Conservation (phyloP, 2,113 vertebrate species). For the Lonchura striata region DNA sequence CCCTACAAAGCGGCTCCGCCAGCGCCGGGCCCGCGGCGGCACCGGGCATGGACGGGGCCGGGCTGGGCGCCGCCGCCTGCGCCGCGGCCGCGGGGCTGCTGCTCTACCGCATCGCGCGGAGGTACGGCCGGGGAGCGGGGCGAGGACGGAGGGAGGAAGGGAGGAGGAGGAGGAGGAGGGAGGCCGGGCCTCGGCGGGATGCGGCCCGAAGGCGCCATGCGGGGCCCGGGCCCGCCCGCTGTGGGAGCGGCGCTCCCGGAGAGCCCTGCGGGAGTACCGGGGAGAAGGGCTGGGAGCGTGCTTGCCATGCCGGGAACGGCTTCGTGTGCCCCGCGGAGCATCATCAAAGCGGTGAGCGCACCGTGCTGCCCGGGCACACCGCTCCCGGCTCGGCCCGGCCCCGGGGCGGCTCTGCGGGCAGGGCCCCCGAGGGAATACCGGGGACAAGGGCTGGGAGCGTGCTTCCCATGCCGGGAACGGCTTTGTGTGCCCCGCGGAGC, state of each 20-base stretch:
- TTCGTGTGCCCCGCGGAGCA: neutral
- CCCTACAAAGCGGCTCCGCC: constrained; percentile 57
- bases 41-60: constrained; percentile 78
- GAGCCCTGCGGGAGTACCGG: too few species aligned
- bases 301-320: neutral
- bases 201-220: neutral
- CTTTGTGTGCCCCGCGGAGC: neutral
- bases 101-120: constrained; percentile 82
- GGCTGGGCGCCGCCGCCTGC: constrained; percentile 82
- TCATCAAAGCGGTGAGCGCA: too few species aligned
- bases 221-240: neutral
- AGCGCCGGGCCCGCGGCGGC: constrained; percentile 35
- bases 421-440: neutral
- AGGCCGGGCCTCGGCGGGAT: neutral
- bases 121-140: constrained; percentile 69
- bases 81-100: constrained; percentile 82
- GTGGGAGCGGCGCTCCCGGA: neutral
- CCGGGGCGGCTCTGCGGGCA: neutral
- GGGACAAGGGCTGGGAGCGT: neutral
- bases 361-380: neutral
- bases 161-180: neutral
- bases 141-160: too few species aligned
- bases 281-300: neutral
- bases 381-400: neutral
- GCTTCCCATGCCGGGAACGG: neutral